phyloP scores from a whole-genome alignment of 1,140 invertebrate genomes.

The Drosophila kanapiae region DNA sequence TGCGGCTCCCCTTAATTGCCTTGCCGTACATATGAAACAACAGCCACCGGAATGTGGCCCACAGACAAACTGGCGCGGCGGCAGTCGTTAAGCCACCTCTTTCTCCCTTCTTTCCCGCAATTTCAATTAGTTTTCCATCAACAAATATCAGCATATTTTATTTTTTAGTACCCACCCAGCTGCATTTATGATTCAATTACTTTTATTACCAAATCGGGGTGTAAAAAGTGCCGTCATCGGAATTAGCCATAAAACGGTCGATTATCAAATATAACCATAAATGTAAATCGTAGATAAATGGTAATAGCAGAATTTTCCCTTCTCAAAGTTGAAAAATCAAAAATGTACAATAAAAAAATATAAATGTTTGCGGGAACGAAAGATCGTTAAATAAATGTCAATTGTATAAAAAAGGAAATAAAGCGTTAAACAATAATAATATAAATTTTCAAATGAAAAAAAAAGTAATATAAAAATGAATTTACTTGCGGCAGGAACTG shows the following conservation, averaged over 20 bases:
- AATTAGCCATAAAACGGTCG: conserved; percentile 72
- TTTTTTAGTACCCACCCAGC: conserved; percentile 24
- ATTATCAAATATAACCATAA: conserved; percentile 71
- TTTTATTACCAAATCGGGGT: conserved; percentile 47
- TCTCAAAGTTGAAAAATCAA: conserved; percentile 32
- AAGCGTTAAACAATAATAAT: conserved; percentile 1
- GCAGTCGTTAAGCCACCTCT: conserved; percentile 10
- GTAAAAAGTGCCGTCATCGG: conserved; percentile 45
- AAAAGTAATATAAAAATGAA: conserved; percentile 12
- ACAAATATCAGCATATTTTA: conserved; percentile 39
- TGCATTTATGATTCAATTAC: conserved; percentile 73
- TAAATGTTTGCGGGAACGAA: conserved; percentile 27
- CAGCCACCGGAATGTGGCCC: conserved; percentile 24
- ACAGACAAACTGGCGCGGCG: conserved; percentile 31
- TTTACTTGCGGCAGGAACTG: background rate
- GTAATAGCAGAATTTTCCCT: conserved; percentile 46
- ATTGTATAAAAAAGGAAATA: conserved; percentile 2
- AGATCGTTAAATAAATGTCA: conserved; percentile 17
- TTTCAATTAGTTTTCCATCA: conserved; percentile 60
- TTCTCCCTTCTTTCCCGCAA: conserved; percentile 17
- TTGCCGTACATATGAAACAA: conserved; percentile 56
- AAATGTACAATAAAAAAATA: conserved; percentile 2
- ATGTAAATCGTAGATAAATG: conserved; percentile 65
- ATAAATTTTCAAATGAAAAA: background rate
- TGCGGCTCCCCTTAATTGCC: conserved; percentile 71